These are phyloP conservation scores for Sitta europaea DNA, from an alignment of 2,113 vertebrate species.

Conservation along the genomic window DNA sequence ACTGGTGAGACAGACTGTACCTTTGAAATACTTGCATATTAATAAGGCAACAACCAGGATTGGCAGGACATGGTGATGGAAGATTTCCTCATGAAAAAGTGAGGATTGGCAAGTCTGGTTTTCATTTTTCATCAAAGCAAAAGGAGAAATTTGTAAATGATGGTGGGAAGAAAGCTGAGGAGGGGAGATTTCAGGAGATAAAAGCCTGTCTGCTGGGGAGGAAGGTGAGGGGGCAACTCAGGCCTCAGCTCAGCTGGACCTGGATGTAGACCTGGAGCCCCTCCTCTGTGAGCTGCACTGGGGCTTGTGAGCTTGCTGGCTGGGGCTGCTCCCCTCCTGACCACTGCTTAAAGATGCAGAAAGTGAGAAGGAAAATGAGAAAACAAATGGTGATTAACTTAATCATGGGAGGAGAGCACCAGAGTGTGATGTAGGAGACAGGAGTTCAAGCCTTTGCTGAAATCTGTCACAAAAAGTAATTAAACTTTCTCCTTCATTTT, in stretches of 20 bases:
- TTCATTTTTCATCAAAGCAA: neutral
- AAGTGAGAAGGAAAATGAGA: neutral
- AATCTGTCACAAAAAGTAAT: neutral
- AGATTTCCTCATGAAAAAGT: neutral
- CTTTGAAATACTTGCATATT: accelerated
- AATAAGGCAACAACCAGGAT: neutral
- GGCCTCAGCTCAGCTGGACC: neutral
- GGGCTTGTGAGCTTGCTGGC: neutral
- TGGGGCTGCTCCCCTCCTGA: neutral
- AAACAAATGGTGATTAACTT: neutral
- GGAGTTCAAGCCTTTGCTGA: neutral
- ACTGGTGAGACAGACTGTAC: neutral
- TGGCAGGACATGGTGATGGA: neutral
- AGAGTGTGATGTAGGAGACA: neutral
- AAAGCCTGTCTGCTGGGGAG: neutral
- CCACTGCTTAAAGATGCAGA: neutral
- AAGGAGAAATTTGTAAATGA: neutral
- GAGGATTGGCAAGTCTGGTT: neutral
- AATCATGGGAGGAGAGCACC: neutral
- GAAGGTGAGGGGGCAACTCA: neutral
- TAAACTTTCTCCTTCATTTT: neutral
- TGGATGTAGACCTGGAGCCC: neutral
- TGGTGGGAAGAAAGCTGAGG: neutral
- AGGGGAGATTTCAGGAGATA: neutral
- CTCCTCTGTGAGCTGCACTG: neutral